A percentile compares a stretch with the other conserved stretches of the same genome.
Evolutionary conservation across 2,888 invertebrate species (phyloP).

Genomic region (Lordiphosa fenestrarum): DNA sequence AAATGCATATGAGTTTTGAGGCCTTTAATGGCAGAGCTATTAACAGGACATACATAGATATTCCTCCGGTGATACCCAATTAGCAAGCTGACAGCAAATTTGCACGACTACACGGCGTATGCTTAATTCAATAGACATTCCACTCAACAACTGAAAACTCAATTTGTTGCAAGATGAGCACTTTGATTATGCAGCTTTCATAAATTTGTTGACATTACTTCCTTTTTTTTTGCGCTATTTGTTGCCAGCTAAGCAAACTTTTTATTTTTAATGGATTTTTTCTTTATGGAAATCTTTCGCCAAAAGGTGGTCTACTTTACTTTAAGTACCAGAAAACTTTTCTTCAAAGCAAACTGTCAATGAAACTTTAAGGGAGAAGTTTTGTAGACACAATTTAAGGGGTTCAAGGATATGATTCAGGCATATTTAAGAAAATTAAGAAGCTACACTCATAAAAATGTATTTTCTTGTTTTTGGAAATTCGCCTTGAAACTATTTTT

Average conservation of each 20-base stretch:
- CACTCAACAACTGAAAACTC: constrained; percentile 5
- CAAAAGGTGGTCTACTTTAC: constrained; percentile 3
- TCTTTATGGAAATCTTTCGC: constrained; percentile 8
- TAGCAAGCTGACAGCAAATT: constrained; percentile 22
- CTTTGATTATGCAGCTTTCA: constrained; percentile 14
- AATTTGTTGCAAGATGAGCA: constrained; percentile 4
- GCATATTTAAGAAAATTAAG: too few relatives aligned
- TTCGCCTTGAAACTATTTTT: too few relatives aligned
- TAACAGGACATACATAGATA: constrained; percentile 38
- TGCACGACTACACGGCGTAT: constrained; percentile 22
- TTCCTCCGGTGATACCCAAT: constrained; percentile 14
- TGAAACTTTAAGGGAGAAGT: too few relatives aligned
- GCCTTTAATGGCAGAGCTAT: constrained; percentile 45
- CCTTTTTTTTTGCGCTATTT: background rate
- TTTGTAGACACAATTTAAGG: too few relatives aligned
- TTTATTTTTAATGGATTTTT: constrained; percentile 8
- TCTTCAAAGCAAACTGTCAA: constrained; percentile 8
- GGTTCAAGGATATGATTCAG: too few relatives aligned
- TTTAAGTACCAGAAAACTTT: constrained; percentile 7
- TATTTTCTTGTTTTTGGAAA: too few relatives aligned
- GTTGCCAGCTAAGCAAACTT: constrained; percentile 2
- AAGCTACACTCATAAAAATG: too few relatives aligned
- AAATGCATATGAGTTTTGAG: constrained; percentile 66
- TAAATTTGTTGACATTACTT: constrained; percentile 13
- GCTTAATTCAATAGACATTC: constrained; percentile 29